Evolutionary conservation across 1,140 invertebrate species (phyloP), one percentile per base, ranked within the genome.

Genomic region (Parasteatoda tepidariorum): DNA sequence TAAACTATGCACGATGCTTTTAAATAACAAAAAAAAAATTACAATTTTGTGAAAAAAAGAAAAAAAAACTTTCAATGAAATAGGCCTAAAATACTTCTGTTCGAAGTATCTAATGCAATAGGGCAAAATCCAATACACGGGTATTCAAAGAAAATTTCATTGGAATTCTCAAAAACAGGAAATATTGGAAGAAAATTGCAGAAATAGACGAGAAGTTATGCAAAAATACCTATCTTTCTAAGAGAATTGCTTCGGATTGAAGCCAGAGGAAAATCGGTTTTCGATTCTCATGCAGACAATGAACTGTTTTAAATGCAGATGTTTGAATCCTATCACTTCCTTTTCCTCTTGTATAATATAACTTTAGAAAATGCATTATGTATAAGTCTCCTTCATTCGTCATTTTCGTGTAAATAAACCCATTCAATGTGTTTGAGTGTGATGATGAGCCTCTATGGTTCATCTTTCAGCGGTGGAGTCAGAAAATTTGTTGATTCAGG

Each of bases 261-360:
- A 62, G 55, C 62, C 57, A 24, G n/a, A n/a, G 26, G 18, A 59
- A 75, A 75, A 75, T 75, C 57, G 57, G 55, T 59, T 75, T 75
- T 13, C 55, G 24, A 75, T 75, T 38, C 31, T 30, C 31, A 75
- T 61, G 33, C 71, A 62, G 34, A 75, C 73, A 75, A 75, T 75
- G 73, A 61, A 62, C 55, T 75, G 73, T 75, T 75, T 75, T 75
- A 75, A 75, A 75, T 75, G 73, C 73, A 75, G 55, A 61, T 61
- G 73, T 62, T 75, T 75, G 55, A 61, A 55, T 62, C 33, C 55
- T 38, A 41, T 75, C 73, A n/a, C 24, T 75, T 75, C 57, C 31
- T 38, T 68, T 55, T 31, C 30, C 26, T 31, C 7, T 2, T 48
- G 18, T 31, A n/a, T 59, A 34, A 33, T 24, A 62, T 28, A 62